Evolutionary conservation across 2,797 vertebrate species (phyloP).

Genomic region (Bovichtus variegatus): DNA sequence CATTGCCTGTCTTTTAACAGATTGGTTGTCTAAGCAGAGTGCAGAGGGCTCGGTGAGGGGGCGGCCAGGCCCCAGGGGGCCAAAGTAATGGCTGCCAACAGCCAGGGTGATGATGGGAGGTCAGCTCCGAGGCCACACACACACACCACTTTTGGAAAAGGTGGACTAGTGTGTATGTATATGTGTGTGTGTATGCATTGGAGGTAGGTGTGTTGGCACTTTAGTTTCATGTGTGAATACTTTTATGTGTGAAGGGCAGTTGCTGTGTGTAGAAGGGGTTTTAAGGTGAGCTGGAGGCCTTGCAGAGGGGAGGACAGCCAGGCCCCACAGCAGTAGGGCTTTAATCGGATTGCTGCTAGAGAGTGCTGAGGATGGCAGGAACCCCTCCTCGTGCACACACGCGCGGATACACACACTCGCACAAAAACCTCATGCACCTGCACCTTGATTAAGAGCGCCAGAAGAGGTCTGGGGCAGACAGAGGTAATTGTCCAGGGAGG

Average conservation of each 20-base stretch:
- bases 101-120: slow-evolving; percentile 80
- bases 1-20: slow-evolving; percentile 50
- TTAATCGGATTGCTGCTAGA: slow-evolving; percentile 82
- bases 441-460: slow-evolving; percentile 81
- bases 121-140: slow-evolving; percentile 57
- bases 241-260: slow-evolving; percentile 29
- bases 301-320: slow-evolving; percentile 33
- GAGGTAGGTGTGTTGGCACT: background rate
- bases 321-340: slow-evolving; percentile 72
- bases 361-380: slow-evolving; percentile 83
- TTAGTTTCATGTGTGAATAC: slow-evolving; percentile 27
- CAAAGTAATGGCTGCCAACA: slow-evolving; percentile 77
- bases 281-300: slow-evolving; percentile 61
- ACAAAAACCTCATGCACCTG: slow-evolving; percentile 64
- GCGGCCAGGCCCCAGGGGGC: slow-evolving; percentile 66
- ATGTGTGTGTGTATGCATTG: background rate
- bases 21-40: slow-evolving; percentile 58
- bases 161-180: slow-evolving; percentile 13
- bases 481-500: slow-evolving; percentile 77
- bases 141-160: slow-evolving; percentile 37
- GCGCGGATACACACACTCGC: slow-evolving; percentile 23
- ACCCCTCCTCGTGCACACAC: slow-evolving; percentile 43
- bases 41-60: slow-evolving; percentile 36
- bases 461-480: slow-evolving; percentile 72
- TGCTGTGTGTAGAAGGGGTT: slow-evolving; percentile 40